Evolutionary conservation across 2,888 invertebrate genomes (phyloP).

Genomic region (Tribolium freemani): DNA sequence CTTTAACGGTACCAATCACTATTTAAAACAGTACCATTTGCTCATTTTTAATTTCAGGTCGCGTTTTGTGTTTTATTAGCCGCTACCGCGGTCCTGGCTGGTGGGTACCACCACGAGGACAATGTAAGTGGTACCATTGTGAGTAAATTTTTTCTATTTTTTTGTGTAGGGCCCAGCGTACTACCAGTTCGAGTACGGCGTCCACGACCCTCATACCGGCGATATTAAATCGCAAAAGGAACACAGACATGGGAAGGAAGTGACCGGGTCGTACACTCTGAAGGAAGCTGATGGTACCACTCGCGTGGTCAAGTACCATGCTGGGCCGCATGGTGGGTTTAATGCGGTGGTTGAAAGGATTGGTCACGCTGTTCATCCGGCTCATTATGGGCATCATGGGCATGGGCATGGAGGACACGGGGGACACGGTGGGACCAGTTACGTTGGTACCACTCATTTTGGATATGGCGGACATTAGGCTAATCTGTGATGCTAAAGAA

Average conservation of each 20-base stretch:
- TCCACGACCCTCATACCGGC: slow-evolving; percentile 65
- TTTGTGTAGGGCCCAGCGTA: slow-evolving; percentile 49
- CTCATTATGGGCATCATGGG: slow-evolving; percentile 50
- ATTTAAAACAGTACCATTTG: neutral
- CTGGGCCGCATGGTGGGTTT: slow-evolving; percentile 61
- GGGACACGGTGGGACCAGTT: slow-evolving; percentile 48
- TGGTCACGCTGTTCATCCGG: slow-evolving; percentile 61
- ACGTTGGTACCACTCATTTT: slow-evolving; percentile 50
- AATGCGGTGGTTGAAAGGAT: slow-evolving; percentile 61
- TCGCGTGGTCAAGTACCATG: slow-evolving; percentile 64
- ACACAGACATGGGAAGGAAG: slow-evolving; percentile 62
- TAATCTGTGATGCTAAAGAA: neutral
- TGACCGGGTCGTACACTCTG: slow-evolving; percentile 63
- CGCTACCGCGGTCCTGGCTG: neutral
- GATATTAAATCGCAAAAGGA: slow-evolving; percentile 65
- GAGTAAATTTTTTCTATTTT: neutral
- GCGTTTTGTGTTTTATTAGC: neutral
- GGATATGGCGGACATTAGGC: slow-evolving; percentile 34
- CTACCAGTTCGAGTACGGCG: slow-evolving; percentile 65
- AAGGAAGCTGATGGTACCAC: slow-evolving; percentile 65
- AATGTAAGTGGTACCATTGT: slow-evolving; percentile 17
- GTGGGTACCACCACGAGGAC: slow-evolving; percentile 16
- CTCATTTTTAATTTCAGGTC: neutral
- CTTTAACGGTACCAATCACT: neutral
- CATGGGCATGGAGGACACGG: slow-evolving; percentile 34